Evolutionary conservation across 2,113 vertebrate genomes (phyloP), one percentile per base, ranked within the genome.

Genomic region (Perca schrenkii): DNA sequence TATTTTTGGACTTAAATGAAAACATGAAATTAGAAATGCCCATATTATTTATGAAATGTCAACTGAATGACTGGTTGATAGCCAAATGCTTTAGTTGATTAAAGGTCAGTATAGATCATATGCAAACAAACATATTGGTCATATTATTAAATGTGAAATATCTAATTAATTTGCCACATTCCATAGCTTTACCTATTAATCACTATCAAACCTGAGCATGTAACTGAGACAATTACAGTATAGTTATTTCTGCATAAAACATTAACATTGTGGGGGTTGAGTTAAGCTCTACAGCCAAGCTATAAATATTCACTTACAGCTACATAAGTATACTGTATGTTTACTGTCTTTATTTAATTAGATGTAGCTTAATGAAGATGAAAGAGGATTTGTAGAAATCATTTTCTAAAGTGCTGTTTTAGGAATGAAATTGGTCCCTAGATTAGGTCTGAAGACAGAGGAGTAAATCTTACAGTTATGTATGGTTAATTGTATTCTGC

Each of bases 191-290:
- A 52, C 8, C 34, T 13, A 0, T 21, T 16, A 8, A 4, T 56
- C n/a, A 46, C 13, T 21, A 14, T 14, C 11, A 69, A 50, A 53
- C 4, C 21, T 46, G 16, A 63, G 25, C 25, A 34, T 54, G 13
- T 16, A 8, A 61, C 2, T 28, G 16, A 58, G 40, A 21, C n/a
- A 22, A 15, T 69, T 28, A 6, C 4, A 31, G 31, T n/a, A 5
- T 52, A 53, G 17, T 62, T 43, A 43, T 62, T 53, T 53, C 31
- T 25, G 31, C 8, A 15, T 47, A 31, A 62, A 17, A 7, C 11
- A 54, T 16, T 3, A 63, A 46, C 43, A 62, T 47, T 34, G 49
- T 70, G 57, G 22, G 77, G 70, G 13, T 56, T 46, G 77, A 70
- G 25, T 17, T 63, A 14, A 25, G 12, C 36, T 67, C 47, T 3